A percentile compares a stretch with the other conserved stretches of the same genome.
phyloP scores from a whole-genome alignment of 2,888 invertebrate genomes.

The Amblyjoppa fuscipennis region DNA sequence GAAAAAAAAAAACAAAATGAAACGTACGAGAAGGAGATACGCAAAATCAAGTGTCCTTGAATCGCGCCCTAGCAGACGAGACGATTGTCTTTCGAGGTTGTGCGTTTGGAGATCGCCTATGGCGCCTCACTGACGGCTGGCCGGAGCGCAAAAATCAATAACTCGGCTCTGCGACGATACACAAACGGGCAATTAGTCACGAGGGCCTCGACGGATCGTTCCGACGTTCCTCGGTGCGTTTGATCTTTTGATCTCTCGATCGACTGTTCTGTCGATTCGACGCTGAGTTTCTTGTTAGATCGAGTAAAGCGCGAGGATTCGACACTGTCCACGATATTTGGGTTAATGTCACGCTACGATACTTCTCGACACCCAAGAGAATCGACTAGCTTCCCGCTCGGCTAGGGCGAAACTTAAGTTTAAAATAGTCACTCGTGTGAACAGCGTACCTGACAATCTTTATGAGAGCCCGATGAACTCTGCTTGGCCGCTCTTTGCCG shows the following conservation, averaged over 20 bases:
- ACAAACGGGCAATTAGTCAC: not conserved
- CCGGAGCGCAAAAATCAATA: constrained; percentile 64
- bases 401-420: not conserved
- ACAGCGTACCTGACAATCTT: constrained; percentile 54
- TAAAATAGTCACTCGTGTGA: not conserved
- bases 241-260: not conserved
- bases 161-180: constrained; percentile 34
- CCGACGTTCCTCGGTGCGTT: not conserved
- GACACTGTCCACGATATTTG: constrained; percentile 31
- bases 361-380: constrained; percentile 4
- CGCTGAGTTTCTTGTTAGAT: not conserved
- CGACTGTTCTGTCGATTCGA: not conserved
- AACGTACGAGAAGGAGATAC: constrained; percentile 30
- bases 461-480: constrained; percentile 33
- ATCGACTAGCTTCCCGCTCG: not conserved
- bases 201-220: not conserved
- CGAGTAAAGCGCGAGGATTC: not conserved
- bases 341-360: constrained; percentile 61
- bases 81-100: constrained; percentile 39
- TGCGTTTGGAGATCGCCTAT: constrained; percentile 60
- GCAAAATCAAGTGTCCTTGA: constrained; percentile 66
- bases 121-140: constrained; percentile 68
- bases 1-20: constrained; percentile 61
- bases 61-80: constrained; percentile 60
- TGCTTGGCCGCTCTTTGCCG: constrained; percentile 51